Evolutionary conservation across 2,888 invertebrate genomes (phyloP), one percentile per base, ranked within the genome.

Genomic region (Ametastegia equiseti): DNA sequence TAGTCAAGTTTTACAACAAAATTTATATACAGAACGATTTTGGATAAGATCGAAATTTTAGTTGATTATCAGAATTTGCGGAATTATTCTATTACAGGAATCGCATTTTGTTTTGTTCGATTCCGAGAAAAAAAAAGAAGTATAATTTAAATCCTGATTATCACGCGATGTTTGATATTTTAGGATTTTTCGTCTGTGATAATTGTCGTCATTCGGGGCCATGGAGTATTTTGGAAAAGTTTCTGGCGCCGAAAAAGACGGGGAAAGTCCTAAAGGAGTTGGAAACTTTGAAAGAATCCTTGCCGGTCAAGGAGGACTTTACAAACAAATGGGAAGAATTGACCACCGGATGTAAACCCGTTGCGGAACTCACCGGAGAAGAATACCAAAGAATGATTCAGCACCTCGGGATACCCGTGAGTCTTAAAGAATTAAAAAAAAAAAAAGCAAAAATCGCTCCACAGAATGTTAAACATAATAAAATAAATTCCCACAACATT

Each of bases 101-200:
- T n/a, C n/a, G n/a, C n/a, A n/a, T n/a, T n/a, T n/a, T n/a, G n/a
- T n/a, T n/a, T n/a, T n/a, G n/a, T n/a, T n/a, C n/a, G n/a, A n/a
- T n/a, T n/a, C n/a, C n/a, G n/a, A n/a, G n/a, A n/a, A n/a, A n/a
- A n/a, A n/a, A n/a, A n/a, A n/a, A n/a, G n/a, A n/a, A n/a, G n/a
- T n/a, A n/a, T n/a, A n/a, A n/a, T n/a, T n/a, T n/a, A n/a, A n/a
- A n/a, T n/a, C n/a, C n/a, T n/a, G n/a, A n/a, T n/a, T n/a, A n/a
- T n/a, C n/a, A n/a, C n/a, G n/a, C n/a, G n/a, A n/a, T n/a, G n/a
- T n/a, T n/a, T n/a, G n/a, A n/a, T n/a, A 81, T 92, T 93, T 9
- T 89, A 96, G 96, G 96, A 78, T 94, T 94, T 86, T 96, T 96
- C 88, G 88, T 94, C 73, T 97, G 97, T 87, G 94, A 95, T 33